These are phyloP conservation scores for Sceloporus tristichus DNA, from an alignment of 2,113 vertebrate genomes.

Conservation along the genomic window DNA sequence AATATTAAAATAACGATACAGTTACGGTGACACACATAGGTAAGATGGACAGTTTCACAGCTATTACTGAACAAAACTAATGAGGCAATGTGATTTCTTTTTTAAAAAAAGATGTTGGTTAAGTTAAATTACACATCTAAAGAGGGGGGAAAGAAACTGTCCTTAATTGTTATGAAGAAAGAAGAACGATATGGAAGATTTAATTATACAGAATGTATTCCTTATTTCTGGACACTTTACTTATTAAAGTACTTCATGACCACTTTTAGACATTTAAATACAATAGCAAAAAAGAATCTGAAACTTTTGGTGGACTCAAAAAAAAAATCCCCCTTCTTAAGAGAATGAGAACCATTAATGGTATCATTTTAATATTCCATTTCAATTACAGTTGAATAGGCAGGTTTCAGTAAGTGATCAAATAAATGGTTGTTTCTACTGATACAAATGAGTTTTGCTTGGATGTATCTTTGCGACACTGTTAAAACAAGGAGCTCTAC, in stretches of 20 bases:
- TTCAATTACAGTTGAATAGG: constrained; percentile 69
- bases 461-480: constrained; percentile 45
- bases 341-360: constrained; percentile 61
- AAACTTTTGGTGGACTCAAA: constrained; percentile 35
- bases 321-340: constrained; percentile 62
- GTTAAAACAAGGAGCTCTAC: constrained; percentile 63
- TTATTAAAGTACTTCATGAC: constrained; percentile 26
- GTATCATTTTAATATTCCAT: constrained; percentile 64
- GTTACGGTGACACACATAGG: constrained; percentile 31
- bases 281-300: neutral
- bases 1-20: constrained; percentile 26
- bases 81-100: constrained; percentile 10
- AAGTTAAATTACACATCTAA: constrained; percentile 8
- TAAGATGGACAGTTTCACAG: neutral
- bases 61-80: constrained; percentile 21
- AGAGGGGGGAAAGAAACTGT: neutral
- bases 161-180: constrained; percentile 18
- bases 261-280: constrained; percentile 12
- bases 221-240: constrained; percentile 34
- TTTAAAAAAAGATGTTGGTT: neutral
- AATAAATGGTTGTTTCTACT: constrained; percentile 62
- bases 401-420: constrained; percentile 67
- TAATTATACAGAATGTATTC: constrained; percentile 32
- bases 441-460: constrained; percentile 46
- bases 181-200: constrained; percentile 26